Evolutionary conservation across 2,113 vertebrate species (phyloP), one percentile per base, ranked within the genome.

Genomic region (Caretta caretta): DNA sequence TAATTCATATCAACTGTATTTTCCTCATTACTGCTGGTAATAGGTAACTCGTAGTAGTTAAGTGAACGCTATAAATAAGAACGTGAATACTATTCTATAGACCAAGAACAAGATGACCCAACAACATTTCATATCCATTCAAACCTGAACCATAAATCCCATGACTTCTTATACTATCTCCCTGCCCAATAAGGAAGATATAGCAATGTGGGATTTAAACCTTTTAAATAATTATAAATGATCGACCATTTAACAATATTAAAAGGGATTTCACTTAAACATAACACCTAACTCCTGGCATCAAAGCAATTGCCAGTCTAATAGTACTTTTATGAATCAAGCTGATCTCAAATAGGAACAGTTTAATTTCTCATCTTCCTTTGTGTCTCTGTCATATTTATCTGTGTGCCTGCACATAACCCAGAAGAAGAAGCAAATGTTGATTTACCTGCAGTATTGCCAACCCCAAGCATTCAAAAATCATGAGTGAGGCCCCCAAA

Each of bases 1-100:
- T 90, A 69, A 92, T 95, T 93, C 38, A 62, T 90, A 92, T 91
- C 49, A 46, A 91, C 57, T 27, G 76, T 53, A 46, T 57, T 96
- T 69, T 93, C 12, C 0, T 94, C 88, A 72, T 49, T 92, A 95
- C 31, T 35, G 35, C 62, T 69, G 62, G 14, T 42, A 19, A 20
- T 19, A n/a, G 42, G 42, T 42, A 42, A 42, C 42, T 42, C 42
- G 14, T n/a, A n/a, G 9, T n/a, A 69, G 62, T n/a, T 17, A 69
- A 35, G 84, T 8, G 53, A 46, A n/a, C 24, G 78, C 56, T 79
- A 84, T 86, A 94, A 95, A 94, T 95, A 62, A 89, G 53, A 84
- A 65, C 38, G 78, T 57, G 89, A 91, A 82, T 53, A 6, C 27
- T 86, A 35, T 93, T 89, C n/a, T 49, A 35, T 57, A 83, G 87